Conservation (phyloP, 1,140 invertebrate genomes). For the Drosophila lowei region DNA sequence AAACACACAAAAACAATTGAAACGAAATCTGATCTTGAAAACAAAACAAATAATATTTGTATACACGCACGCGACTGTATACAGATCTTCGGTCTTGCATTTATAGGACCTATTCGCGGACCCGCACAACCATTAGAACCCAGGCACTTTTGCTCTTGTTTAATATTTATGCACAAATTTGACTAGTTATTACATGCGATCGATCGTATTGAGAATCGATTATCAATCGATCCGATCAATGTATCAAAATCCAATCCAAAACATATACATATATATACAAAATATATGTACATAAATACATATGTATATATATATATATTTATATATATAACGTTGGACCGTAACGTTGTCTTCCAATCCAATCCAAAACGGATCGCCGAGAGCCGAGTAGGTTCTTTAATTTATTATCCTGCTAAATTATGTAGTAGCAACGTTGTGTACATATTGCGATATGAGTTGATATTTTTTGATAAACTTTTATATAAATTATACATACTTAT, state of each 20-base stretch:
- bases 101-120: constrained; percentile 24
- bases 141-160: constrained; percentile 34
- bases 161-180: constrained; percentile 31
- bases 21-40: constrained; percentile 1
- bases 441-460: constrained; percentile 25
- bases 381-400: constrained; percentile 23
- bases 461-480: constrained; percentile 34
- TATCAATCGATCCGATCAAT: no score
- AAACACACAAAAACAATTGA: constrained; percentile 12
- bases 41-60: constrained; percentile 10
- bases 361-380: constrained; percentile 8
- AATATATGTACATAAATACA: constrained; percentile 4
- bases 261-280: no score
- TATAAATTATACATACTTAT: constrained; percentile 38
- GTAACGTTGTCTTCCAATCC: constrained; percentile 32
- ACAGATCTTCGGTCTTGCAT: constrained; percentile 31
- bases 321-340: constrained; percentile 10
- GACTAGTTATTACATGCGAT: constrained; percentile 1
- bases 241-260: neutral
- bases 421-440: constrained; percentile 38
- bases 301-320: constrained; percentile 8
- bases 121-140: constrained; percentile 26
- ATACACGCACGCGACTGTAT: constrained; percentile 7
- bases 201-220: no score
- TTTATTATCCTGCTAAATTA: constrained; percentile 45